Conservation (phyloP, 2,113 vertebrate genomes). For the Pygoscelis antarcticus region DNA sequence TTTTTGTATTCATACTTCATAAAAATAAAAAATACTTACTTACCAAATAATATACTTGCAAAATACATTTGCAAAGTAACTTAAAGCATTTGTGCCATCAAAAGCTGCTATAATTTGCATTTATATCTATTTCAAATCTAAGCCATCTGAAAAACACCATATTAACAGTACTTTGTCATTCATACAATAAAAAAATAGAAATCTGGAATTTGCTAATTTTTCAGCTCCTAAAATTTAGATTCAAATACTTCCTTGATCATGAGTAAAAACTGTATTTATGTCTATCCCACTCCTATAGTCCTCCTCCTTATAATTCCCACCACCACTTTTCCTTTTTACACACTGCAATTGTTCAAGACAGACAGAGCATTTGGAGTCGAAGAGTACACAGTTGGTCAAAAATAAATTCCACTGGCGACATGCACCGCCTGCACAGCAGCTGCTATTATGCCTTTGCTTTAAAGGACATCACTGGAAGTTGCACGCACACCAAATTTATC, state of each 20-base stretch:
- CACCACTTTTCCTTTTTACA: neutral
- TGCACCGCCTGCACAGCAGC: slow-evolving; percentile 12
- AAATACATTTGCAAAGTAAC: neutral
- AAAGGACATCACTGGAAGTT: neutral
- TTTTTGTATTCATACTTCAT: neutral
- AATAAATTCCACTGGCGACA: neutral
- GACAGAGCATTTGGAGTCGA: neutral
- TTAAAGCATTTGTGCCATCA: neutral
- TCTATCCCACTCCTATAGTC: neutral
- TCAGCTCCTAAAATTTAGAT: neutral
- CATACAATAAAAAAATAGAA: neutral
- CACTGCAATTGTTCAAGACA: neutral
- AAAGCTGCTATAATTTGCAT: neutral
- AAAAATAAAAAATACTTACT: neutral
- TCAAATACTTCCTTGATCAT: neutral
- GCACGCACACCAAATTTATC: neutral
- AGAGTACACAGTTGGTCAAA: neutral
- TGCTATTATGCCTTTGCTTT: neutral
- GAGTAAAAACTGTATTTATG: neutral
- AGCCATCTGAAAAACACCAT: neutral
- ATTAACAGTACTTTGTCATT: neutral
- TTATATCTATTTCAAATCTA: neutral
- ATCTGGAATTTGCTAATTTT: neutral
- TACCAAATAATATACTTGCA: neutral
- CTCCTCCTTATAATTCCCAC: neutral